phyloP scores from a whole-genome alignment of 2,888 invertebrate genomes.

The Xylota sylvarum region DNA sequence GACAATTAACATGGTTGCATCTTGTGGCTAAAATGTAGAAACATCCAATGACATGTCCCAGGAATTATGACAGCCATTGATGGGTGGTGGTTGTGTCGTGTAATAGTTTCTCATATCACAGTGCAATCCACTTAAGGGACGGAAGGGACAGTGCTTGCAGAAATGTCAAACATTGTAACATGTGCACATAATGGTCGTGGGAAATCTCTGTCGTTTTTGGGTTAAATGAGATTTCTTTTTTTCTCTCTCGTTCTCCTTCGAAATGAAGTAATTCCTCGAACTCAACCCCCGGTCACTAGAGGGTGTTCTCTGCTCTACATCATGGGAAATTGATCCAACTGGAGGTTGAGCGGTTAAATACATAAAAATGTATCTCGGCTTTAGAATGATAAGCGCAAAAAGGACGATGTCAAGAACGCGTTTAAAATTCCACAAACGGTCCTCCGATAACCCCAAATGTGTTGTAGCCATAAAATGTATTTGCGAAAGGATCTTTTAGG shows the following conservation, averaged over 20 bases:
- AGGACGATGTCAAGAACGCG: neutral
- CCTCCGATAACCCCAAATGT: conserved; percentile 16
- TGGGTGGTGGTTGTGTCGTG: neutral
- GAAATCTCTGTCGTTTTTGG: conserved; percentile 23
- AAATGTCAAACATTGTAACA: conserved; percentile 27
- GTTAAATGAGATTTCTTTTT: conserved; percentile 11
- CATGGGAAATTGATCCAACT: neutral
- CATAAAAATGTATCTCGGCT: conserved; percentile 11
- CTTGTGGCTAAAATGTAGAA: conserved; percentile 3
- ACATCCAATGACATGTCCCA: neutral
- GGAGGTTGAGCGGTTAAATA: neutral
- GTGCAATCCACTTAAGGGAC: conserved; percentile 15
- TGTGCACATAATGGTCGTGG: conserved; percentile 25
- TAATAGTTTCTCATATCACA: neutral
- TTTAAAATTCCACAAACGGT: conserved; percentile 10
- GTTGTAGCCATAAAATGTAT: conserved; percentile 18
- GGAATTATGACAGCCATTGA: conserved; percentile 18
- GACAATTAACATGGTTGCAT: conserved; percentile 7
- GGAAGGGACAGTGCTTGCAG: neutral
- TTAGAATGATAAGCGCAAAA: conserved; percentile 1
- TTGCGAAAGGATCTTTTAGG: neutral
- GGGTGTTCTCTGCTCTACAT: neutral
- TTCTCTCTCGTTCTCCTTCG: neutral
- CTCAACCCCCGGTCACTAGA: neutral
- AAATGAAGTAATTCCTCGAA: neutral